Evolutionary conservation across 1,140 invertebrate species (phyloP).

Genomic region (Macrosteles quadrilineatus): DNA sequence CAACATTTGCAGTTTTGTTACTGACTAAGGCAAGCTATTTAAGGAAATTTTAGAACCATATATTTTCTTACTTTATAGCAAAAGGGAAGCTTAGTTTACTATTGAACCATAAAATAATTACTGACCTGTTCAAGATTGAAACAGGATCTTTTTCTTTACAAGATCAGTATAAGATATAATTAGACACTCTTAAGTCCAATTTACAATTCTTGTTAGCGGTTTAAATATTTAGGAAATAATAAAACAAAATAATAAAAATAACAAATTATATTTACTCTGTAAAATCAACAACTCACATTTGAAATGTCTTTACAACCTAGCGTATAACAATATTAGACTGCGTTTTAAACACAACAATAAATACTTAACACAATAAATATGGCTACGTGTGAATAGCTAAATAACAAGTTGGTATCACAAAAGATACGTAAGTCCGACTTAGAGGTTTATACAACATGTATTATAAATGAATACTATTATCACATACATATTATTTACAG

Average conservation of each 20-base stretch:
- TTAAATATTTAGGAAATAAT: background rate
- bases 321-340: slow-evolving; percentile 13
- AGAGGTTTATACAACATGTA: background rate
- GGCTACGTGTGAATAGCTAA: background rate
- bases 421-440: background rate
- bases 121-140: background rate
- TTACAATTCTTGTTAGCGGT: background rate
- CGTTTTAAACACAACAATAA: slow-evolving; percentile 20
- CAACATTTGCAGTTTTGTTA: no score
- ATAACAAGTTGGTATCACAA: background rate
- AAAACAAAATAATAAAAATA: slow-evolving; percentile 3
- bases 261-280: slow-evolving; percentile 19
- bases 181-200: background rate
- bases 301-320: background rate
- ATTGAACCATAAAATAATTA: background rate
- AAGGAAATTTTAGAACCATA: no score
- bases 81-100: no score
- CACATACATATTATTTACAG: background rate
- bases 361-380: background rate
- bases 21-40: no score
- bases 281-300: slow-evolving; percentile 13
- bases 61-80: no score
- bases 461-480: background rate
- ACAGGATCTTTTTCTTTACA: background rate
- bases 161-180: background rate